Conservation (phyloP, 2,113 vertebrate species). For the Narcine bancroftii region DNA sequence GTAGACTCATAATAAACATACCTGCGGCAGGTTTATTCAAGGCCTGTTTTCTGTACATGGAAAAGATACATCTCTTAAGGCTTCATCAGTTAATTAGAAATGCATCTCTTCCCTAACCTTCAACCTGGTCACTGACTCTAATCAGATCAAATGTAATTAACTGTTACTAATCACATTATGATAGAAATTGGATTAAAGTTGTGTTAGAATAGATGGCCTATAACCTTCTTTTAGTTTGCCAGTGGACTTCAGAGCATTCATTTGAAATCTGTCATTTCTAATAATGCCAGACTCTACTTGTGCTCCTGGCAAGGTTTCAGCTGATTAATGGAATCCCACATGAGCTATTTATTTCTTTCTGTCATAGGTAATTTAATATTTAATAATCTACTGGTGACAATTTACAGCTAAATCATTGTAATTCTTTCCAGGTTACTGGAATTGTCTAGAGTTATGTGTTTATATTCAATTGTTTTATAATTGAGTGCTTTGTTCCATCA, state of each 20-base stretch:
- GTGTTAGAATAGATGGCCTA: not conserved
- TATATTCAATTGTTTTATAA: slow-evolving; percentile 28
- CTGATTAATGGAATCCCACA: not conserved
- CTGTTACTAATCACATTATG: not conserved
- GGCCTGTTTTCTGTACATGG: too few relatives aligned
- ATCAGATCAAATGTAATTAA: not conserved
- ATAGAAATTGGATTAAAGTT: not conserved
- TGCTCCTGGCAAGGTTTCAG: not conserved
- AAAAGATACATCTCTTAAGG: too few relatives aligned
- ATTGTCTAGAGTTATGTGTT: not conserved
- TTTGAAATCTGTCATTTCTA: not conserved
- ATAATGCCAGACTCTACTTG: not conserved
- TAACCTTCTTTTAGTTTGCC: not conserved
- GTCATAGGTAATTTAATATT: not conserved
- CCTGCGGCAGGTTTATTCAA: too few relatives aligned
- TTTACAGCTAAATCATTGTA: not conserved
- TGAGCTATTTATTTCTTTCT: not conserved
- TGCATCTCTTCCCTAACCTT: not conserved
- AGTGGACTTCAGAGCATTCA: not conserved
- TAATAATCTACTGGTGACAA: not conserved
- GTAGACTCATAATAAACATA: too few relatives aligned
- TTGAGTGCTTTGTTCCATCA: slow-evolving; percentile 17
- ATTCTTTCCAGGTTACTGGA: not conserved
- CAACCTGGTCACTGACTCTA: not conserved
- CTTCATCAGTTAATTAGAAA: not conserved